Evolutionary conservation across 1,140 invertebrate genomes (phyloP), one percentile per base, ranked within the genome.

Genomic region (Microvelia longipes): DNA sequence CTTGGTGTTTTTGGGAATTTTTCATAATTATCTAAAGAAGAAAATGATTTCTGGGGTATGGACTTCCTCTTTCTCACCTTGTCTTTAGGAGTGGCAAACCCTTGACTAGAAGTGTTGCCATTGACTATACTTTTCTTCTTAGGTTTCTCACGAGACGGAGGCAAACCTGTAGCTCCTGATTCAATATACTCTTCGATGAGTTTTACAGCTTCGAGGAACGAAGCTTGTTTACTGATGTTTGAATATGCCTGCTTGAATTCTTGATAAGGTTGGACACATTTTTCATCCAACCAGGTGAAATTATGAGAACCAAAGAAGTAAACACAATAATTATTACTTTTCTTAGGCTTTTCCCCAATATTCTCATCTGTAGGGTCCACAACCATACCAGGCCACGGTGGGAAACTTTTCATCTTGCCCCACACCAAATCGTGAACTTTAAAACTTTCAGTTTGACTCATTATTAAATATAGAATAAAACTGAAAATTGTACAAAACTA

Each of bases 381-480:
- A 74, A 94, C 86, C 91, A 90, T 90, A 80, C 90, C 92, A 62
- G 93, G 92, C 93, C 93, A 96, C 71, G 91, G 90, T 71, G 91
- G 90, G 82, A 92, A 96, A 76, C 92, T 91, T 84, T 94, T 94
- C 92, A 94, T 94, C 85, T 94, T 94, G 26, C 92, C 92, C 92
- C 92, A 69, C 11, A 69, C 68, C 60, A 69, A 29, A 27, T 28
- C 28, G 94, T 84, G 77, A 90, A 90, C 79, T 79, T 80, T 83
- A 75, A 80, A 79, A 66, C 68, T 63, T 69, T 66, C 76, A 74
- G 73, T 68, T 5, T 24, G 5, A 5, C 24, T 64, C 62, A 15
- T n/a, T 25, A 13, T 26, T 11, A 26, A 24, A 66, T 71, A 63
- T 62, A 74, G 66, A 50, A 75, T 74, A 71, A 61, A 50, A 11